These are phyloP conservation scores for Aegithalos caudatus DNA, from an alignment of 2,113 vertebrate genomes.

Conservation along the genomic window DNA sequence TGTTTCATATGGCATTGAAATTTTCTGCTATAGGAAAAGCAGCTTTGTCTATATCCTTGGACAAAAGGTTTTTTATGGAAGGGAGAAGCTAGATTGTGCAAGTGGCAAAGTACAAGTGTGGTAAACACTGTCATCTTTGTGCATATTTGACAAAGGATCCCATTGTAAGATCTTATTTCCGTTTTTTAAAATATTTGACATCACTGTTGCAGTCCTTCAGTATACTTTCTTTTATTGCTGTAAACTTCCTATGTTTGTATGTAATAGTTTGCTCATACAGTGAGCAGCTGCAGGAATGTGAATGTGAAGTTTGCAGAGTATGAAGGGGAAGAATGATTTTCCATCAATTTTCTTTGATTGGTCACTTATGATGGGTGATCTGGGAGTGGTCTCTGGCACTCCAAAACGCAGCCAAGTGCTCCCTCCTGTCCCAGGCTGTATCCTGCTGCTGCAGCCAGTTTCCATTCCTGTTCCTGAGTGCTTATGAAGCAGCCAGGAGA, in stretches of 20 bases:
- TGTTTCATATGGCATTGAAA: slow-evolving; percentile 3
- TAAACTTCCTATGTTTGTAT: background rate
- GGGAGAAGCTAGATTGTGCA: slow-evolving; percentile 35
- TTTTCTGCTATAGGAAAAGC: slow-evolving; percentile 26
- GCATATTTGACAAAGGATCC: slow-evolving; percentile 31
- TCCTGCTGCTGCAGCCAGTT: background rate
- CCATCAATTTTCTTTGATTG: rapidly evolving
- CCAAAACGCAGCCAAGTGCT: background rate
- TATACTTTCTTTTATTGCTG: background rate
- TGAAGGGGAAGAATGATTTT: background rate
- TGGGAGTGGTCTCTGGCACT: background rate
- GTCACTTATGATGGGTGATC: background rate
- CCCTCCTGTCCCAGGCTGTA: background rate
- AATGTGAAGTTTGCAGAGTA: background rate
- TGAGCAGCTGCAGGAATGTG: background rate
- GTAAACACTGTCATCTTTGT: slow-evolving; percentile 67
- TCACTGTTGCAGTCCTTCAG: background rate
- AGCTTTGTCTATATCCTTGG: background rate
- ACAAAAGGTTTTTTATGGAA: slow-evolving; percentile 57
- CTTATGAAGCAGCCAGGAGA: background rate
- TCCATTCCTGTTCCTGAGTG: rapidly evolving
- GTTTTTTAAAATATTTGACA: slow-evolving; percentile 36
- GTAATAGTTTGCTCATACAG: background rate
- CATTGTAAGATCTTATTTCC: slow-evolving; percentile 37
- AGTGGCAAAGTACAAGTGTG: background rate